These are phyloP conservation scores for Bothrops alternatus DNA, from an alignment of 2,797 vertebrate species.

Conservation along the genomic window DNA sequence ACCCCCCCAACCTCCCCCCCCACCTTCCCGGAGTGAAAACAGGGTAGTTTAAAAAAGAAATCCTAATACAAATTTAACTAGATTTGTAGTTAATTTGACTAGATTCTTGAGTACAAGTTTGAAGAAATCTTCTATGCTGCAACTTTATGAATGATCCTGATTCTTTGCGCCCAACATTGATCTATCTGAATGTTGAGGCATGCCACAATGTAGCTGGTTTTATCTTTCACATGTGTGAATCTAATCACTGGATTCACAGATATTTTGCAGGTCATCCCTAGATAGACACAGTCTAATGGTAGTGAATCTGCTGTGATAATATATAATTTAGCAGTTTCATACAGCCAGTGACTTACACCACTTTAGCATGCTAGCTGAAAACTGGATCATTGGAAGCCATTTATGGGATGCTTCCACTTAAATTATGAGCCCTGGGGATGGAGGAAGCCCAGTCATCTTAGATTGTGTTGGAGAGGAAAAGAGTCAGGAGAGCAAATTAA, in stretches of 20 bases:
- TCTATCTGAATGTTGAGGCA: neutral
- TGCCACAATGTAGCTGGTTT: neutral
- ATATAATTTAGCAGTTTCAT: neutral
- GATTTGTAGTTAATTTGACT: too few relatives aligned
- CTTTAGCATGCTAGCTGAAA: neutral
- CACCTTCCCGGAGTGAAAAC: too few relatives aligned
- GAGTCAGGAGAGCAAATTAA: neutral
- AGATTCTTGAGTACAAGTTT: neutral
- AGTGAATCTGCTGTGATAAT: neutral
- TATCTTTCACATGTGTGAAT: neutral
- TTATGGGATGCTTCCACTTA: neutral
- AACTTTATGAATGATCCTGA: neutral
- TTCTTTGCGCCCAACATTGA: neutral
- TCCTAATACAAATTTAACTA: too few relatives aligned
- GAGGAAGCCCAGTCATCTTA: neutral
- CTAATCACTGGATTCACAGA: neutral
- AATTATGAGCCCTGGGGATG: neutral
- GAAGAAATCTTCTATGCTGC: neutral
- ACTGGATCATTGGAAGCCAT: neutral
- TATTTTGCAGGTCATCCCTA: neutral
- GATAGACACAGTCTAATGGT: neutral
- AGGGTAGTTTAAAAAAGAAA: too few relatives aligned
- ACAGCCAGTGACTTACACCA: neutral
- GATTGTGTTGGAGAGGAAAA: neutral
- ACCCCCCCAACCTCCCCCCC: too few relatives aligned